Conservation (phyloP, 2,888 invertebrate species). For the Eremobia ochroleuca region DNA sequence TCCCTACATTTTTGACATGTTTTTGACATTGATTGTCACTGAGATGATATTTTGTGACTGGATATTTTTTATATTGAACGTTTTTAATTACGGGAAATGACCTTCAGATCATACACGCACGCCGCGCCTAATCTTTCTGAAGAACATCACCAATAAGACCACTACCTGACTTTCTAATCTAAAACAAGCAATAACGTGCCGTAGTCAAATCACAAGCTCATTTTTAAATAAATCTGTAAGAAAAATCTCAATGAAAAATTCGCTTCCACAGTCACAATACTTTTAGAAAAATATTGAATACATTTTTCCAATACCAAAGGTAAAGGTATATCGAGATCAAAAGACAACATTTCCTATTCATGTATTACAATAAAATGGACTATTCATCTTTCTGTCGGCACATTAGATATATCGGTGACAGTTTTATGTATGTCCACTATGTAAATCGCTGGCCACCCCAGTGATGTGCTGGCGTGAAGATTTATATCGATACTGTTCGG, state of each 20-base stretch:
- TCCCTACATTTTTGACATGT: too few relatives aligned
- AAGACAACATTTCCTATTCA: constrained; percentile 56
- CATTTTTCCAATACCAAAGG: constrained; percentile 24
- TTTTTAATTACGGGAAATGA: too few relatives aligned
- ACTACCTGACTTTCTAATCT: not conserved
- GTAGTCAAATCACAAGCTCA: too few relatives aligned
- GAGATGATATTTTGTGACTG: too few relatives aligned
- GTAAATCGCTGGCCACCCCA: constrained; percentile 73
- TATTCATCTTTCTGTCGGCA: constrained; percentile 73
- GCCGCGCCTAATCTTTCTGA: too few relatives aligned
- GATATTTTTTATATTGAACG: too few relatives aligned
- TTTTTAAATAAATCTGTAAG: too few relatives aligned
- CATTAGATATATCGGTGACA: constrained; percentile 81
- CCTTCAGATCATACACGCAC: too few relatives aligned
- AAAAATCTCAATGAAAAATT: not conserved
- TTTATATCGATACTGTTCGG: constrained; percentile 76
- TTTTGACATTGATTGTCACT: too few relatives aligned
- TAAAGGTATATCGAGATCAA: constrained; percentile 48
- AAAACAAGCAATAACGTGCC: too few relatives aligned
- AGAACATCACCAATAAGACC: too few relatives aligned
- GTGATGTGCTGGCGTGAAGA: constrained; percentile 65
- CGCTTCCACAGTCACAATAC: not conserved
- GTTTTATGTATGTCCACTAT: constrained; percentile 77
- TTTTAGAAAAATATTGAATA: constrained; percentile 46
- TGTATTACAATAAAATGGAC: constrained; percentile 67